Evolutionary conservation across 2,113 vertebrate genomes (phyloP), one percentile per base, ranked within the genome.

Genomic region (Dicrurus megarhynchus): DNA sequence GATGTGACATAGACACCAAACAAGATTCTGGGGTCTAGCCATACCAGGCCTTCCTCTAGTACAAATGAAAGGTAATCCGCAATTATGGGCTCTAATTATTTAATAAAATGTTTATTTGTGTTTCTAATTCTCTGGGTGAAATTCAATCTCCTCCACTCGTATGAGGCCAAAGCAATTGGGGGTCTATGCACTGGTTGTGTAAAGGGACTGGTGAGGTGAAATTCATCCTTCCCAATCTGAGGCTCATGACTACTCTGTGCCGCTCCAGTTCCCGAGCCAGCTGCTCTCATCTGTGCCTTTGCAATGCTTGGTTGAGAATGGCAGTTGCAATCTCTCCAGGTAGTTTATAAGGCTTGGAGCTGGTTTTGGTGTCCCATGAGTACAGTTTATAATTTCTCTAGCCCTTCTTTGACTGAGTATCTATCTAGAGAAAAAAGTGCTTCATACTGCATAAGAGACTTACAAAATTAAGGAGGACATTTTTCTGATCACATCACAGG

Each of bases 31-130:
- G 41, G 13, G 22, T 84, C 60, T 90, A 80, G 50, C 59, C 8
- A 52, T 83, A 70, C 44, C 3, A 0, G 78, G 24, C 50, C 55
- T 71, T 84, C 63, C 47, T 83, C 55, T 76, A 84, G 59, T 50
- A 75, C 86, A 93, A 93, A 89, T 83, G 83, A 85, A 95, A 94
- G 37, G 49, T 92, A 93, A 94, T 90, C 83, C 20, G 3, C 70
- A 89, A 89, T 96, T 87, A 77, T 42, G 35, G 56, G 7, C 13
- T 87, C 37, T 88, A 94, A 95, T 90, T 94, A 89, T 91, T 90
- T 97, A 93, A 95, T 95, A 83, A 89, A 94, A 86, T 80, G 75
- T 70, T 96, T 97, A 86, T 96, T 96, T 96, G 22, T 59, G 71
- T 93, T 96, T 92, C 90, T 87, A 37, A 93, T 56, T 94, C 82